Evolutionary conservation across 1,140 invertebrate genomes (phyloP), one percentile per base, ranked within the genome.

Genomic region (Drosophila kanapiae): DNA sequence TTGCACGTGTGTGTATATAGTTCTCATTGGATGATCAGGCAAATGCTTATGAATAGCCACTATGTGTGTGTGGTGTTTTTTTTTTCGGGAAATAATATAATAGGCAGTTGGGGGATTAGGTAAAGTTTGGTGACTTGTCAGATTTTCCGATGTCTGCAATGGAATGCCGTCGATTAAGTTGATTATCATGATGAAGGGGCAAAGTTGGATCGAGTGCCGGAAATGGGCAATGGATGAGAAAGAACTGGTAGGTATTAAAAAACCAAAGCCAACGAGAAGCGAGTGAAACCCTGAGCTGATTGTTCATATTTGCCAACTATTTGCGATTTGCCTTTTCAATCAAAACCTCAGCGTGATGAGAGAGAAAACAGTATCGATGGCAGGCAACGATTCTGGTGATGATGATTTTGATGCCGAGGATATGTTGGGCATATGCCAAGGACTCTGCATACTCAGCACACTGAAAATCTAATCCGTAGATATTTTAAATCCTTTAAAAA

Each of bases 111-210:
- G 45, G 45, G 42, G 31, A 33, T 64, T 75, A 47, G 70, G 48
- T 58, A 72, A 83, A 70, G 60, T 80, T 83, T 58, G 63, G 59
- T 84, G 81, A 80, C 81, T 82, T 83, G 81, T 68, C 81, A 69
- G 49, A 77, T 72, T 76, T 80, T 53, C 42, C 49, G 54, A 60
- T 62, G 38, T 18, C 71, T 37, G 64, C 63, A 51, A 63, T 69
- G 75, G 71, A 83, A 83, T 83, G 69, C 64, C 62, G 76, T 79
- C 80, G 65, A 83, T 83, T 75, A 80, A 83, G 59, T 79, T 83
- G 70, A 78, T 82, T 83, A 83, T 83, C 78, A 68, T 57, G 68
- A 61, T 61, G 71, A 64, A 69, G 81, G 60, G 69, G 72, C 78
- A 69, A 62, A 81, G 58, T 81, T 81, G 56, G 40, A 48, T 54